A percentile compares a stretch with the other conserved stretches of the same genome.
phyloP scores from a whole-genome alignment of 2,888 invertebrate genomes.

The Thymelicus sylvestris region DNA sequence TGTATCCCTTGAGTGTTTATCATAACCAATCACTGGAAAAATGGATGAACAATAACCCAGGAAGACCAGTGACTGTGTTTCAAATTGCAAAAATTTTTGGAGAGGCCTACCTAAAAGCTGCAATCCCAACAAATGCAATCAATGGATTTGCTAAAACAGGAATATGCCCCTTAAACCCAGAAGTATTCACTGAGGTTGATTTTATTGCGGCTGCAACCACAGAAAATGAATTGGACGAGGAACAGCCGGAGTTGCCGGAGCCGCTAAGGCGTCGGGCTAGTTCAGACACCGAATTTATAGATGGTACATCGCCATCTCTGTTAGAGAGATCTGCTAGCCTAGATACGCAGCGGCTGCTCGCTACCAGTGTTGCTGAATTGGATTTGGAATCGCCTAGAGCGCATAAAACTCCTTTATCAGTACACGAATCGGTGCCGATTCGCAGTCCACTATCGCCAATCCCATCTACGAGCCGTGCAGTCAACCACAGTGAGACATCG shows the following conservation, averaged over 20 bases:
- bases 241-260: too few species aligned
- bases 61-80: neutral
- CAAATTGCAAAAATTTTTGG: constrained; percentile 3
- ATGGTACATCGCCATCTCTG: too few species aligned
- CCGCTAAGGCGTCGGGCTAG: too few species aligned
- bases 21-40: constrained; percentile 10
- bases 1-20: constrained; percentile 12
- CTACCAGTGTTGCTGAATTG: neutral
- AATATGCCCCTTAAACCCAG: too few species aligned
- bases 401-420: neutral
- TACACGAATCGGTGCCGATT: constrained; percentile 16
- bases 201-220: too few species aligned
- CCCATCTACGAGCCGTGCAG: constrained; percentile 35
- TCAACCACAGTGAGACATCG: constrained; percentile 26
- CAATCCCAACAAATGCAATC: too few species aligned
- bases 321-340: too few species aligned
- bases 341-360: neutral
- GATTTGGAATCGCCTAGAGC: neutral
- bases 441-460: constrained; percentile 28
- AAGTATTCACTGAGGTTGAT: too few species aligned
- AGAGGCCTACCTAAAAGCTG: neutral
- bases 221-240: too few species aligned
- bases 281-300: too few species aligned
- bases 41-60: constrained; percentile 15
- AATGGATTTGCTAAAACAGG: too few species aligned